Evolutionary conservation across 2,888 invertebrate genomes (phyloP).

Genomic region (Spicauda simplicius): DNA sequence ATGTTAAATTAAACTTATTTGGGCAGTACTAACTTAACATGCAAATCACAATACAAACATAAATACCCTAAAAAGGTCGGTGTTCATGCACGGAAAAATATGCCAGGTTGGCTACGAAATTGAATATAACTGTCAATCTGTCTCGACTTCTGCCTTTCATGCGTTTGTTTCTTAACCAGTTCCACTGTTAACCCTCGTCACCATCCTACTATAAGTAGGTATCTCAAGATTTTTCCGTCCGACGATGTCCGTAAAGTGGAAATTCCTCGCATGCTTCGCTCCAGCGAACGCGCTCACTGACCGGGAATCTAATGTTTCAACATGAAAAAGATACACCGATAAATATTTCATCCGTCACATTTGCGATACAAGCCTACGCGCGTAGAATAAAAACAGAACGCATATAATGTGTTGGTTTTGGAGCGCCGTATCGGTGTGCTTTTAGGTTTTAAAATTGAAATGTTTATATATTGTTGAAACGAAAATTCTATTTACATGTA

Average conservation of each 20-base stretch:
- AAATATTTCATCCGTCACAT: constrained; percentile 53
- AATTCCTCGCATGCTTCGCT: constrained; percentile 63
- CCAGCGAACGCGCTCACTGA: constrained; percentile 57
- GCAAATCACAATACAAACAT: too few species aligned
- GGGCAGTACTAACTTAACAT: too few species aligned
- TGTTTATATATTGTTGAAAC: too few species aligned
- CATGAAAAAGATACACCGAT: constrained; percentile 61
- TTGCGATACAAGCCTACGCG: constrained; percentile 17
- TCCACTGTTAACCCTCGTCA: constrained; percentile 36
- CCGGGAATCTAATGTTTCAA: constrained; percentile 58
- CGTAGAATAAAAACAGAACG: too few species aligned
- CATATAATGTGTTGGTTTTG: too few species aligned
- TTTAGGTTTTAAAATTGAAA: too few species aligned
- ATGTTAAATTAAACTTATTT: too few species aligned
- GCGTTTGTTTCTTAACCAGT: constrained; percentile 21
- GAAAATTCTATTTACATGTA: too few species aligned
- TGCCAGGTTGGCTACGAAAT: background rate
- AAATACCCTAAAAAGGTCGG: too few species aligned
- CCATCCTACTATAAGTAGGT: constrained; percentile 39
- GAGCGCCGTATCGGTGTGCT: too few species aligned
- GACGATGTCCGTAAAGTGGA: constrained; percentile 63
- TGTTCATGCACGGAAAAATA: constrained; percentile 8
- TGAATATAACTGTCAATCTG: constrained; percentile 23
- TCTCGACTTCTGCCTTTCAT: constrained; percentile 18
- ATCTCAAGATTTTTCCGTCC: constrained; percentile 53